Evolutionary conservation across 2,888 invertebrate genomes (phyloP), one percentile per base, ranked within the genome.

Genomic region (Spodoptera picta): DNA sequence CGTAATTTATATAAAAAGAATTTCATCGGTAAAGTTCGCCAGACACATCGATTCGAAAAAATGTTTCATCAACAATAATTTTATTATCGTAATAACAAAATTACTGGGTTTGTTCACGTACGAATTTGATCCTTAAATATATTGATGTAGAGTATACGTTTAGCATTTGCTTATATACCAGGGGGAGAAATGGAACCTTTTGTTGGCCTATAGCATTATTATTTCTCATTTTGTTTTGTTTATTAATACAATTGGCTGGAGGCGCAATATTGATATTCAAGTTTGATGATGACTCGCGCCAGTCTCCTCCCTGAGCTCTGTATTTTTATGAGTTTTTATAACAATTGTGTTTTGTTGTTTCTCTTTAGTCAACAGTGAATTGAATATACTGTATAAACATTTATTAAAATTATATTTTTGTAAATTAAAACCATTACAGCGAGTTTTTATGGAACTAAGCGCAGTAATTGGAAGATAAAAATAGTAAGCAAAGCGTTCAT

Each of bases 151-250:
- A 84, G 88, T 89, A 79, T 82, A 87, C 88, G 90, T 92, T 81
- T 81, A 82, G 65, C 87, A 69, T 86, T 87, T 81, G 83, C 86
- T 86, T 88, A 89, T 89, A 87, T 91, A 89, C 90, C 87, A 87
- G 87, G 93, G 94, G 94, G 94, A 94, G 93, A 94, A 94, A 93
- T 94, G 92, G 91, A 92, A 92, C 92, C 94, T 94, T 94, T 94
- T 94, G 94, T 94, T 94, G 91, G 93, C 91, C 94, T 92, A 92
- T 94, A 93, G 94, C 92, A 92, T 94, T 94, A 94, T 94, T 94
- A 94, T 94, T 93, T 94, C 92, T 92, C 94, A 94, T 94, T 94
- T 94, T 94, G 94, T 94, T 94, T 94, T 94, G 94, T 94, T 94
- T 94, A 94, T 94, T 94, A 94, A 94, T 94, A 94, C 94, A 94